A percentile compares a stretch with the other conserved stretches of the same genome.
Evolutionary conservation across 2,888 invertebrate genomes (phyloP).

Genomic region (Nudaria mundana): DNA sequence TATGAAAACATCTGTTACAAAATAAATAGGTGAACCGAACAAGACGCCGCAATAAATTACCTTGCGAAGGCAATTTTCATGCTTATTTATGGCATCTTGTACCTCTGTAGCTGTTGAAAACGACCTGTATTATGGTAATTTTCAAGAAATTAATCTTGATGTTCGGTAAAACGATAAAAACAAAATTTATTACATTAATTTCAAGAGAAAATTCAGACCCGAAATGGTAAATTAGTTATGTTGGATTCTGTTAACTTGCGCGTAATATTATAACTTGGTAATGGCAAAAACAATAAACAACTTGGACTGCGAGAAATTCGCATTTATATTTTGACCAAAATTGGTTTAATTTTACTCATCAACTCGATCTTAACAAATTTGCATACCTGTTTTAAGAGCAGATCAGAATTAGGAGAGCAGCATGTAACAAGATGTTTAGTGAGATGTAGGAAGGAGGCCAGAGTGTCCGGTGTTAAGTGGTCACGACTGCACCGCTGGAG

Average conservation of each 20-base stretch:
- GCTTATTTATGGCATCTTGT: constrained; percentile 43
- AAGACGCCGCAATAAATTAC: constrained; percentile 42
- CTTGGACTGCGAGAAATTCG: constrained; percentile 6
- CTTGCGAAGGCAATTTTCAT: constrained; percentile 46
- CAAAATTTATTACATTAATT: constrained; percentile 34
- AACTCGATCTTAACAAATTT: neutral
- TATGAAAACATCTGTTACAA: constrained; percentile 24
- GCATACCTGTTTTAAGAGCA: constrained; percentile 93
- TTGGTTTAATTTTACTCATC: neutral
- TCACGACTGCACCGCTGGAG: constrained; percentile 95
- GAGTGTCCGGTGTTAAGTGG: constrained; percentile 96
- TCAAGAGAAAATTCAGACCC: constrained; percentile 23
- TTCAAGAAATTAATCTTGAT: constrained; percentile 35
- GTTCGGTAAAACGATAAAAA: constrained; percentile 34
- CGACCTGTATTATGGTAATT: constrained; percentile 36
- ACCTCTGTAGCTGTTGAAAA: constrained; percentile 29
- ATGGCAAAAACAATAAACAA: constrained; percentile 17
- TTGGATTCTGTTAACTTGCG: constrained; percentile 12
- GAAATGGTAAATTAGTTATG: constrained; percentile 21
- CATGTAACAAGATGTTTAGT: constrained; percentile 97
- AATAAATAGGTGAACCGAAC: constrained; percentile 16
- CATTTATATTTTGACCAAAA: neutral
- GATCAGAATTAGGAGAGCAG: constrained; percentile 94
- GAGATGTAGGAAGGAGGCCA: constrained; percentile 94
- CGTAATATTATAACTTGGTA: constrained; percentile 17